These are phyloP conservation scores for Melipona beecheii DNA, from an alignment of 2,888 invertebrate genomes.

Conservation along the genomic window DNA sequence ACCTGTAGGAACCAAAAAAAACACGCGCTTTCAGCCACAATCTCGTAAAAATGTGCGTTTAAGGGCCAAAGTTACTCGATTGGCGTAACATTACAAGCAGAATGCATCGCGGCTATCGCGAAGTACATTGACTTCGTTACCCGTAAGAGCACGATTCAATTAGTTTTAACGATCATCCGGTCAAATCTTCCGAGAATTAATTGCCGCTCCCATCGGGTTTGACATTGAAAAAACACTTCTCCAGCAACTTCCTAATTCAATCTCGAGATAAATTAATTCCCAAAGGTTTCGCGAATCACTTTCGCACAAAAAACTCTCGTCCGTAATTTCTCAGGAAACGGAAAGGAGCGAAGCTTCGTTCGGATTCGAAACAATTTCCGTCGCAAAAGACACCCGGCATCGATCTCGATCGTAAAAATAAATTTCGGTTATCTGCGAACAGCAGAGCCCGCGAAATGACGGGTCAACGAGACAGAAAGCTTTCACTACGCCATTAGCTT, in stretches of 20 bases:
- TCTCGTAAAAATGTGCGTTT: not conserved
- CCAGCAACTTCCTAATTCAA: not conserved
- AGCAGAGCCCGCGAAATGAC: not conserved
- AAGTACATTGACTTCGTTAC: slow-evolving; percentile 55
- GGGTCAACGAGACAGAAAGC: slow-evolving; percentile 24
- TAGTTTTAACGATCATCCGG: slow-evolving; percentile 59
- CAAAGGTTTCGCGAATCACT: not conserved
- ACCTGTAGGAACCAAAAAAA: not conserved
- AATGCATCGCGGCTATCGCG: not conserved
- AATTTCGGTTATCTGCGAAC: slow-evolving; percentile 12
- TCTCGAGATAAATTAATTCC: not conserved
- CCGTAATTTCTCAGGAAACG: not conserved
- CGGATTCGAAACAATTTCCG: not conserved
- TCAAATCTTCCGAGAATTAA: slow-evolving; percentile 67
- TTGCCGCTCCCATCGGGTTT: slow-evolving; percentile 41
- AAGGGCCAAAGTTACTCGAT: not conserved
- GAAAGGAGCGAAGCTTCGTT: not conserved
- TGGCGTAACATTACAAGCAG: not conserved
- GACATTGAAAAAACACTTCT: slow-evolving; percentile 29
- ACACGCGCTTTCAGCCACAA: no score
- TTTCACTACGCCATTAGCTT: not conserved
- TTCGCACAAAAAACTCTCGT: not conserved
- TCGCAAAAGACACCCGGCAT: not conserved
- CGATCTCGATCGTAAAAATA: not conserved
- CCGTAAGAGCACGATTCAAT: slow-evolving; percentile 53